Conservation (phyloP, 1,140 invertebrate species). For the Sinonovacula constricta region DNA sequence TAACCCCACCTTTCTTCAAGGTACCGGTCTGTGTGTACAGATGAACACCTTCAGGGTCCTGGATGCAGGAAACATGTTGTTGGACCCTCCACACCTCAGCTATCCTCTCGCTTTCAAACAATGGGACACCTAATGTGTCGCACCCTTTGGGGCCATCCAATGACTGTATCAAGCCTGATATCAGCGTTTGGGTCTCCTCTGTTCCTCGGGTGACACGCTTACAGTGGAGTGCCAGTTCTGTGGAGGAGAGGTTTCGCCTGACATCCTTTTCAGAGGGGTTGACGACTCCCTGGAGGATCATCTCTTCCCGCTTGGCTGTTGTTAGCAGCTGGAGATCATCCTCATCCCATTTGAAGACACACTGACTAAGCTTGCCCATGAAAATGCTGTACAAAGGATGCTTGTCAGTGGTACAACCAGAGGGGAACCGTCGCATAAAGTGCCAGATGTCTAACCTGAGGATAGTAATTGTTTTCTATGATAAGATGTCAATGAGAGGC, state of each 20-base stretch:
- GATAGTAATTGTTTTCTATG: neutral
- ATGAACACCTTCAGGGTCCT: conserved; percentile 51
- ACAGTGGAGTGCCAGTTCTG: conserved; percentile 60
- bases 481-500: neutral
- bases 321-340: conserved; percentile 48
- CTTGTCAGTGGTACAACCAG: conserved; percentile 53
- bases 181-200: conserved; percentile 43
- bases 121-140: conserved; percentile 12
- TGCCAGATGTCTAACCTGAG: conserved; percentile 65
- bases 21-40: conserved; percentile 55
- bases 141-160: conserved; percentile 39
- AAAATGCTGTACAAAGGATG: conserved; percentile 61
- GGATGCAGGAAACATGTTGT: conserved; percentile 51
- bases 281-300: neutral
- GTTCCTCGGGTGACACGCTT: conserved; percentile 49
- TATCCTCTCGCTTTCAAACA: conserved; percentile 21
- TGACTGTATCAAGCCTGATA: conserved; percentile 36
- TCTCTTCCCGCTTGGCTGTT: conserved; percentile 51
- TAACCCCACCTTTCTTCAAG: neutral
- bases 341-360: conserved; percentile 58
- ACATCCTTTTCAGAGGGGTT: conserved; percentile 46
- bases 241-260: conserved; percentile 13
- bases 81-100: conserved; percentile 5
- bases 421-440: conserved; percentile 62
- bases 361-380: conserved; percentile 51